These are phyloP conservation scores for Orbicella faveolata DNA, from an alignment of 64 coral and sea anemone species.

Conservation along the genomic window DNA sequence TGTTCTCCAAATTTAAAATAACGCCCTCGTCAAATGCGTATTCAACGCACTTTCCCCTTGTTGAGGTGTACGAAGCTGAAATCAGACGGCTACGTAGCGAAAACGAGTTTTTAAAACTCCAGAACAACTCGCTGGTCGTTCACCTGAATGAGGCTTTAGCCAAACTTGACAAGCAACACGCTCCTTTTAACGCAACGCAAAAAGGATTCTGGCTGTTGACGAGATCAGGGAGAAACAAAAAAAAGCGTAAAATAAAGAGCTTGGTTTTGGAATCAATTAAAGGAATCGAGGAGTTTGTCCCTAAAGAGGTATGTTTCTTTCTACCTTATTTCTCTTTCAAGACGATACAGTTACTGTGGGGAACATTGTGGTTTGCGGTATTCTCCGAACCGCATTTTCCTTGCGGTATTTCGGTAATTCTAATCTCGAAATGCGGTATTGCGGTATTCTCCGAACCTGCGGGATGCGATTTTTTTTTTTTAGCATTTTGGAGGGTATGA, in stretches of 20 bases:
- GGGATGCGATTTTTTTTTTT: no score
- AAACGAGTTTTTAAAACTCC: slow-evolving; percentile 10
- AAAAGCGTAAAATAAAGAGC: background rate
- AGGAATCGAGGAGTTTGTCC: background rate
- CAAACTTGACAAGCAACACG: background rate
- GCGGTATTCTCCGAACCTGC: no score
- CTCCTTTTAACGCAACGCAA: background rate
- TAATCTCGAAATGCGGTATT: no score
- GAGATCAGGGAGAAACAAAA: background rate
- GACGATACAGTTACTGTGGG: no score
- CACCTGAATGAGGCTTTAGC: background rate
- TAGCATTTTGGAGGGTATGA: no score
- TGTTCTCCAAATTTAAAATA: background rate
- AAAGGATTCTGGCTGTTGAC: background rate
- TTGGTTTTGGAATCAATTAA: background rate
- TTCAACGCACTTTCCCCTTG: background rate
- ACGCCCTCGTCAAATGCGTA: background rate
- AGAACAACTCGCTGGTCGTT: background rate
- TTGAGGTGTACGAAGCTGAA: slow-evolving; percentile 8
- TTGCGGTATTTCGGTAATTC: no score
- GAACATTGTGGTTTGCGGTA: no score
- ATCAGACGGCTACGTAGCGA: slow-evolving; percentile 12
- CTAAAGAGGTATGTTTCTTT: background rate
- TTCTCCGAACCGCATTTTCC: no score
- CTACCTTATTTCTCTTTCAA: background rate